phyloP scores from a whole-genome alignment of 92 coral and sea anemone species.

The Palythoa heliodiscus region DNA sequence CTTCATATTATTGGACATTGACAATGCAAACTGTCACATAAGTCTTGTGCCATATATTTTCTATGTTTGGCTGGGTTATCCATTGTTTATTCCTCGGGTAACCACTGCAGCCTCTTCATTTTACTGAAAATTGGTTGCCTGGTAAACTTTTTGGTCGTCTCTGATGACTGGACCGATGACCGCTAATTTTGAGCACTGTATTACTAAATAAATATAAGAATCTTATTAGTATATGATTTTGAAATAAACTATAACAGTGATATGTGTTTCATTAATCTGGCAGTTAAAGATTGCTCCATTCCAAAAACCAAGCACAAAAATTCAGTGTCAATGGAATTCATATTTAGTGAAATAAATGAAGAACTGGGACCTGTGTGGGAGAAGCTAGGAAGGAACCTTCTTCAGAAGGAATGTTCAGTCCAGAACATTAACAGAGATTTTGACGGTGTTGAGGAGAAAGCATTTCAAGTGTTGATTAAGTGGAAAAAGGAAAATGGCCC shows the following conservation, averaged over 20 bases:
- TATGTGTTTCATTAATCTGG: neutral
- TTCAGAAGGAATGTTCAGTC: conserved; percentile 68
- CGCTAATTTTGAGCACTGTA: too few species aligned
- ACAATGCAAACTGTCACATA: too few species aligned
- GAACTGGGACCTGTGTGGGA: conserved; percentile 80
- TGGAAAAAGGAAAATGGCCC: conserved; percentile 67
- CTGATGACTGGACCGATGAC: too few species aligned
- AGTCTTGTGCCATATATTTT: too few species aligned
- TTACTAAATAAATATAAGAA: too few species aligned
- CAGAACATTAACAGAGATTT: conserved; percentile 80
- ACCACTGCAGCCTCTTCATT: too few species aligned
- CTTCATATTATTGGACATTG: too few species aligned
- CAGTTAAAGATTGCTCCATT: neutral
- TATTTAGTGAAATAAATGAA: conserved; percentile 68
- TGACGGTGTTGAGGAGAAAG: conserved; percentile 73
- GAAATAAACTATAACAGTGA: neutral
- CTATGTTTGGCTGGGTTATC: too few species aligned
- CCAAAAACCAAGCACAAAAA: conserved; percentile 6
- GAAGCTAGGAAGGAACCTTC: conserved; percentile 70
- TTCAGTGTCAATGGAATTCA: conserved; percentile 31
- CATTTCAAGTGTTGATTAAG: conserved; percentile 72
- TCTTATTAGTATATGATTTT: neutral
- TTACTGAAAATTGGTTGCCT: too few species aligned
- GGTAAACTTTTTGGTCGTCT: too few species aligned
- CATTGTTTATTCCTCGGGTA: too few species aligned